Base-by-base conservation (phyloP, 2,888 invertebrate species). In the Sceliomorpha sp. region DNA sequence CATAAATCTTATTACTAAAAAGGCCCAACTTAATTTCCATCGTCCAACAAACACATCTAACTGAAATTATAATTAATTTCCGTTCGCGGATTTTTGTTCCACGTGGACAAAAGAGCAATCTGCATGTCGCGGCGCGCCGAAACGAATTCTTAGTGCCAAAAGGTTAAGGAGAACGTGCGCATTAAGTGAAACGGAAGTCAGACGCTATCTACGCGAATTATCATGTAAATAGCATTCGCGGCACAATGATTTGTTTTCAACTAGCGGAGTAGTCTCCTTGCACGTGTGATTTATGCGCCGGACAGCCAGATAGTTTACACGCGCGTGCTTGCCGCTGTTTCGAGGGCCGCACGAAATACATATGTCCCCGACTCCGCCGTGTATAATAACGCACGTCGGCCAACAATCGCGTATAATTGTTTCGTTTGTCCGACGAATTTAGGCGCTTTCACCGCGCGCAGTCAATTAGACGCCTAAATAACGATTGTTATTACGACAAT, bases 261-360 rank as follows among this genome's bases (percentile, higher is more conserved):
- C 55, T 44, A 56, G 37, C 45, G 24, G 37, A 51, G n/a, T n/a
- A n/a, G 59, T 66, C 67, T 77, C 70, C 75, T 79, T 74, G 75
- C 67, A 39, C 20, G 58, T 55, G 59, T 79, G 79, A 79, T 79
- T 79, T 79, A 79, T 73, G 72, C 62, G 53, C 63, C 40, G 40
- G 48, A 31, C 34, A 47, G 40, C 50, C 3, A 42, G 42, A 50
- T 50, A 45, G 45, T 45, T 58, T 58, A 58, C 45, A 27, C 29
- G 5, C 39, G 26, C 39, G 29, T 47, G 45, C 36, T 45, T 45
- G 17, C 45, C 37, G 45, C n/a, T n/a, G n/a, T n/a, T 56, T 56
- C 56, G 37, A 45, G 45, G 24, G 37, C 29, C 39, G 39, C 37
- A 14, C 37, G 20, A 58, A 58, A 47, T 58, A 58, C 47, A 39